Evolutionary conservation across 2,113 vertebrate species (phyloP).

Genomic region (Cephalopholis sonnerati): DNA sequence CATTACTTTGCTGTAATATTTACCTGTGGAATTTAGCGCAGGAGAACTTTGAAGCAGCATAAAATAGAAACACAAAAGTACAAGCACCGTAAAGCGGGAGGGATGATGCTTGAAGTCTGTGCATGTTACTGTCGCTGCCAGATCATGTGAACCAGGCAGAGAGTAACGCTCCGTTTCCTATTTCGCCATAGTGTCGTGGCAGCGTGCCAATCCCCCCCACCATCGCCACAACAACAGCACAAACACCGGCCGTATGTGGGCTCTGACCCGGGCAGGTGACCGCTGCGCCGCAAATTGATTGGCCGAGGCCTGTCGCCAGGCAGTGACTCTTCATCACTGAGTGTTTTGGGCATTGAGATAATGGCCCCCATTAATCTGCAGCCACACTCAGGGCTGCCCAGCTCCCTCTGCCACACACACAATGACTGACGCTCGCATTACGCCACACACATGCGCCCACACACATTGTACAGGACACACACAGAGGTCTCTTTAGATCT

Average conservation of each 20-base stretch:
- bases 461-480: constrained; percentile 39
- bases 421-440: neutral
- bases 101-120: neutral
- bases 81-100: neutral
- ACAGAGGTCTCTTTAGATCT: constrained; percentile 50
- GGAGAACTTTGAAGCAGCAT: neutral
- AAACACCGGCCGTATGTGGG: constrained; percentile 67
- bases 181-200: constrained; percentile 22
- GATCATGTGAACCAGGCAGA: neutral
- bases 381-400: constrained; percentile 68
- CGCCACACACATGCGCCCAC: constrained; percentile 13
- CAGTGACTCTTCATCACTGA: constrained; percentile 83
- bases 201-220: neutral
- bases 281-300: constrained; percentile 81
- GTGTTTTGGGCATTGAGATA: constrained; percentile 85
- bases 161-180: neutral
- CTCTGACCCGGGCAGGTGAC: constrained; percentile 78
- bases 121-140: neutral
- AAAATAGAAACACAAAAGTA: neutral
- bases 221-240: constrained; percentile 38
- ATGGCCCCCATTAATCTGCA: constrained; percentile 84
- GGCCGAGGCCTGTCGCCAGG: constrained; percentile 73
- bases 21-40: neutral
- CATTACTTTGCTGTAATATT: constrained; percentile 15
- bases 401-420: constrained; percentile 40